A percentile compares a stretch with the other conserved stretches of the same genome.
Conservation (phyloP, 2,888 invertebrate species). For the Lycocerus yunnanus region DNA sequence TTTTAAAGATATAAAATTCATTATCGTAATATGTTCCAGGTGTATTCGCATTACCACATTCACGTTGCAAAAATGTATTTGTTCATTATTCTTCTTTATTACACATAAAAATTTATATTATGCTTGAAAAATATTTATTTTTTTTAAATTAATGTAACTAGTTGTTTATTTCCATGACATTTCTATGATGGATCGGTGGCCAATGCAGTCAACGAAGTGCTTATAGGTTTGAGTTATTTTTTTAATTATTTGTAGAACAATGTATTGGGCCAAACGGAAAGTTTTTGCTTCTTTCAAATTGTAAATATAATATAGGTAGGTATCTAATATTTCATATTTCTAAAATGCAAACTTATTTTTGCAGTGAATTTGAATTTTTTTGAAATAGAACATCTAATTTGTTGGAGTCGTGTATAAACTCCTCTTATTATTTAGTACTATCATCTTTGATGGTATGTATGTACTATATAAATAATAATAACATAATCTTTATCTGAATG, state of each 20-base stretch:
- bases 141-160: neutral
- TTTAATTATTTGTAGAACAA: neutral
- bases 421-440: neutral
- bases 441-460: too few relatives aligned
- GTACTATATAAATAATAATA: too few relatives aligned
- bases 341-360: too few relatives aligned
- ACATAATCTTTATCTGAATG: too few relatives aligned
- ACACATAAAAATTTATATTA: neutral
- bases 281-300: neutral
- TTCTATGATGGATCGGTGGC: conserved; percentile 43
- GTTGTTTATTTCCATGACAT: conserved; percentile 47
- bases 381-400: too few relatives aligned
- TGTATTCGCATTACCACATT: neutral
- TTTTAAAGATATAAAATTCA: neutral
- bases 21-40: neutral
- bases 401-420: neutral
- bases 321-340: too few relatives aligned
- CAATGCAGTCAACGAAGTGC: conserved; percentile 56
- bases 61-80: neutral
- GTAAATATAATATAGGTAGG: too few relatives aligned
- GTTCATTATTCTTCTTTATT: neutral
- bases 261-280: neutral
- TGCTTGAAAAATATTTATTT: conserved; percentile 26
- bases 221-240: conserved; percentile 55
- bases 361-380: too few relatives aligned